Percentiles rank a stretch among this genome's conserved stretches.
phyloP scores from a whole-genome alignment of 2,113 vertebrate genomes.

The Pholis gunnellus region DNA sequence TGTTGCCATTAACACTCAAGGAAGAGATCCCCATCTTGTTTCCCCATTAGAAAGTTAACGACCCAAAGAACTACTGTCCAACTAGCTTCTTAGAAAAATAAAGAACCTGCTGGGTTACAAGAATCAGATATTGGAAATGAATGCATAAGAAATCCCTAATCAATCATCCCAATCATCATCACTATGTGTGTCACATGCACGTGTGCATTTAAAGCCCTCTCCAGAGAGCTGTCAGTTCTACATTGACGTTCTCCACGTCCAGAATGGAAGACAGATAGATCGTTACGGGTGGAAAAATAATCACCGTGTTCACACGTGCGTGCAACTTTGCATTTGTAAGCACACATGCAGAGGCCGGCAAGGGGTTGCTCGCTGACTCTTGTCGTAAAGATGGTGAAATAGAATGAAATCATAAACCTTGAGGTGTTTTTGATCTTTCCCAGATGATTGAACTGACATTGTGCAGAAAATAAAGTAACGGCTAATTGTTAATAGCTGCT shows the following conservation, averaged over 20 bases:
- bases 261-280: conserved; percentile 16
- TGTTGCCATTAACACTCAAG: background rate
- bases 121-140: background rate
- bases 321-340: background rate
- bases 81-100: conserved; percentile 2
- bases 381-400: conserved; percentile 23
- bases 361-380: background rate
- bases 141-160: background rate
- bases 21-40: background rate
- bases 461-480: background rate
- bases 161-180: background rate
- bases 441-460: conserved; percentile 18
- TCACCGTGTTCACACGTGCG: conserved; percentile 15
- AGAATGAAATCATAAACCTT: conserved; percentile 20
- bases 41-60: background rate
- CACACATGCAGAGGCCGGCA: conserved; percentile 27
- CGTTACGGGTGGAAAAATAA: conserved; percentile 28
- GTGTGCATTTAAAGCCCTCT: background rate
- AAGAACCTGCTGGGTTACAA: background rate
- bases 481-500: background rate
- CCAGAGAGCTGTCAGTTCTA: conserved; percentile 40
- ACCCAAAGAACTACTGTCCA: background rate
- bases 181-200: background rate
- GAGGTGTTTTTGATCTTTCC: conserved; percentile 19
- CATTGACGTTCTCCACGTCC: conserved; percentile 46